These are phyloP conservation scores for Patiria pectinifera DNA, from an alignment of 53 echinoderm and acorn worm genomes.

Conservation along the genomic window DNA sequence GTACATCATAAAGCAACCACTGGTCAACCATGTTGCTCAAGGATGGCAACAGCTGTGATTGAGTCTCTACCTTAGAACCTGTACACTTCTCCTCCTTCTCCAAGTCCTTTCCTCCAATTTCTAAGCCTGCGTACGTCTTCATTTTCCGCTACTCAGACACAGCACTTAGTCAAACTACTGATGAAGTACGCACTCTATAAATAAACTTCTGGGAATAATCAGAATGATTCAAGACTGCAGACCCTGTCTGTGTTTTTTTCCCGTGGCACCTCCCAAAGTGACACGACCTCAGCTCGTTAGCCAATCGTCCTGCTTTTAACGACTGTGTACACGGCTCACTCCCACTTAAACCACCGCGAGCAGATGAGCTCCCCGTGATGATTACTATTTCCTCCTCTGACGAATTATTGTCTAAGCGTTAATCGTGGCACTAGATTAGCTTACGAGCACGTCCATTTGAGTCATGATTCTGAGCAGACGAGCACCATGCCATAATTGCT, in stretches of 20 bases:
- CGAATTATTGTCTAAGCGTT: constrained; percentile 51
- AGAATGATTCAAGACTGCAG: background rate
- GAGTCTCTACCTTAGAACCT: background rate
- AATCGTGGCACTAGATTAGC: constrained; percentile 24
- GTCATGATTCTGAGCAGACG: background rate
- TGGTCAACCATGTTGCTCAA: no score
- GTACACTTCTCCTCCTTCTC: background rate
- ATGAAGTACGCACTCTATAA: background rate
- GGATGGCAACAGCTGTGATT: background rate
- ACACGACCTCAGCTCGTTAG: background rate
- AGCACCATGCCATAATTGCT: background rate
- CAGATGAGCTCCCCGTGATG: constrained; percentile 25
- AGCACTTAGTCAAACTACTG: background rate
- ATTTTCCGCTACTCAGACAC: background rate
- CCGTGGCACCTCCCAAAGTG: background rate
- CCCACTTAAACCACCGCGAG: background rate
- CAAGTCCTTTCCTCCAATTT: background rate
- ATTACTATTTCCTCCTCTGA: constrained; percentile 45
- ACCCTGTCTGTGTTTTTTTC: background rate
- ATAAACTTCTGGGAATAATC: background rate
- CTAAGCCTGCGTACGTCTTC: background rate
- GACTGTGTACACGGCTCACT: background rate
- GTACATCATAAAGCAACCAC: no score
- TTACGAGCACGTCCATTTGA: constrained; percentile 35
- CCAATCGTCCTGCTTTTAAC: background rate